Evolutionary conservation across 2,113 vertebrate species (phyloP).

Genomic region (Ptyas mucosa): DNA sequence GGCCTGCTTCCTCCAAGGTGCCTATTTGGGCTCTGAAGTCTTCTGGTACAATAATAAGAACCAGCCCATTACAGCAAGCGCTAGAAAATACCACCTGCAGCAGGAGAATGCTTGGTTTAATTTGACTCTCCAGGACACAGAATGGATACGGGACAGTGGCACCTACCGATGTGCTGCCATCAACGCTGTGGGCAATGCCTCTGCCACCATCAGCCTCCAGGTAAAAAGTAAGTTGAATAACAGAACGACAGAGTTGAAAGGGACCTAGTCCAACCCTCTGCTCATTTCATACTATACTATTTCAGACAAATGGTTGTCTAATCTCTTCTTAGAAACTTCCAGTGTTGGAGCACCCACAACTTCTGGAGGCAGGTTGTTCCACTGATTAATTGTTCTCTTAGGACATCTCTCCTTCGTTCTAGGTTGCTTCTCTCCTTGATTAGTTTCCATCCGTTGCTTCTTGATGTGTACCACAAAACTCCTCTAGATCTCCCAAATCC

Average conservation of each 20-base stretch:
- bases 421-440: not conserved
- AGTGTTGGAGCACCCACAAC: not conserved
- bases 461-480: not conserved
- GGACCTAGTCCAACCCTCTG: not conserved
- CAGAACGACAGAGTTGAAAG: not conserved
- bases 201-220: slow-evolving; percentile 72
- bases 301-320: not conserved
- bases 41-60: slow-evolving; percentile 80
- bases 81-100: slow-evolving; percentile 74
- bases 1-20: slow-evolving; percentile 69
- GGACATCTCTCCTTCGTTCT: not conserved
- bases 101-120: slow-evolving; percentile 71
- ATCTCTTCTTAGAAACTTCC: not conserved
- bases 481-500: not conserved
- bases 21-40: slow-evolving; percentile 66
- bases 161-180: slow-evolving; percentile 77
- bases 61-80: slow-evolving; percentile 55
- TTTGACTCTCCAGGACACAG: slow-evolving; percentile 73
- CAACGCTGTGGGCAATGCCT: slow-evolving; percentile 81
- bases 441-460: not conserved
- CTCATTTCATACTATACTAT: not conserved
- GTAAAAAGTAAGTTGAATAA: slow-evolving; percentile 76
- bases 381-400: not conserved
- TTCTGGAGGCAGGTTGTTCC: not conserved
- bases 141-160: slow-evolving; percentile 74